Conservation (phyloP, 2,888 invertebrate genomes). For the Xestia sexstrigata region DNA sequence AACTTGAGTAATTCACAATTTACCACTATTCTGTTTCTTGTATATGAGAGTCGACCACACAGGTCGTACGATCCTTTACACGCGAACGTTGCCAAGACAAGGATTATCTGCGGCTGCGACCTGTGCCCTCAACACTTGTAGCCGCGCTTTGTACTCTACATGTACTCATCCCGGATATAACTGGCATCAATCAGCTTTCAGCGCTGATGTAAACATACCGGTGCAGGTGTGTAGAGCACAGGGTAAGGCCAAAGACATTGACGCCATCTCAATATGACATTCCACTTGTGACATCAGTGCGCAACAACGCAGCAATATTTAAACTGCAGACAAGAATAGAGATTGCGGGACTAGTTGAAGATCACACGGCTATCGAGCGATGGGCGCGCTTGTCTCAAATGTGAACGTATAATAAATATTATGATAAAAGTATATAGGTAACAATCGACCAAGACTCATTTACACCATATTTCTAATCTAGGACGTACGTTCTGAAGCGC, state of each 20-base stretch:
- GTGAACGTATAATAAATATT: conserved; percentile 42
- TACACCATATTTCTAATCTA: conserved; percentile 69
- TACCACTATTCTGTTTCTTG: conserved; percentile 68
- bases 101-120: conserved; percentile 13
- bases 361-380: conserved; percentile 46
- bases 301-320: conserved; percentile 56
- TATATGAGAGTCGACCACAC: conserved; percentile 66
- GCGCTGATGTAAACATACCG: conserved; percentile 5
- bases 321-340: conserved; percentile 57
- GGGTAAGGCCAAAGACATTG: conserved; percentile 35
- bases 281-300: conserved; percentile 52
- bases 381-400: conserved; percentile 42
- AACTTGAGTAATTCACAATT: conserved; percentile 85
- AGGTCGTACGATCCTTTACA: conserved; percentile 58
- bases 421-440: conserved; percentile 53
- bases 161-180: neutral
- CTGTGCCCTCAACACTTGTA: conserved; percentile 29
- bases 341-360: conserved; percentile 47
- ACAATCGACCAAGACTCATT: conserved; percentile 68
- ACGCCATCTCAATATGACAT: conserved; percentile 47
- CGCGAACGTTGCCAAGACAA: conserved; percentile 30
- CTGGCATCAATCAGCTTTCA: neutral
- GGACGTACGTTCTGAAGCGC: conserved; percentile 60
- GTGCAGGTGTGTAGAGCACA: conserved; percentile 36
- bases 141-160: neutral